phyloP scores from a whole-genome alignment of 2,797 vertebrate genomes.

The Eulemur mongoz region DNA sequence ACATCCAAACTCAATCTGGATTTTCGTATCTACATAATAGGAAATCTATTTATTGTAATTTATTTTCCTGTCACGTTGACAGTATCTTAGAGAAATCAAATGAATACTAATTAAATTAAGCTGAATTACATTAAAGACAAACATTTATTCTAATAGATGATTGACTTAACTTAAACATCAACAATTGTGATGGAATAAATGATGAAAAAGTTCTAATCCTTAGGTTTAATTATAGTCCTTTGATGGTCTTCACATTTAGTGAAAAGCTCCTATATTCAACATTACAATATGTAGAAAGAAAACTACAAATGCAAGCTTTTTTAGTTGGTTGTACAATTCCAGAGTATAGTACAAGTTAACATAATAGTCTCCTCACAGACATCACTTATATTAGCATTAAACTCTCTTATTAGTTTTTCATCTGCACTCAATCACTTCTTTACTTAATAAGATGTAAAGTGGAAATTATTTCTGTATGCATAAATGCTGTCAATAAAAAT shows the following conservation, averaged over 20 bases:
- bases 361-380: background rate
- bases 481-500: background rate
- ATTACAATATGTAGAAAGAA: background rate
- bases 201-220: constrained; percentile 8
- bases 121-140: constrained; percentile 17
- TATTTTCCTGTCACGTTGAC: background rate
- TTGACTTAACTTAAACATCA: background rate
- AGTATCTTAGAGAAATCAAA: constrained; percentile 16
- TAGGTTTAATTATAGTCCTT: background rate
- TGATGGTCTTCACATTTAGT: background rate
- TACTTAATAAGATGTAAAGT: background rate
- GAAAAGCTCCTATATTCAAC: background rate
- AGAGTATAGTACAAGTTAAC: background rate
- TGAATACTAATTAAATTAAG: constrained; percentile 55
- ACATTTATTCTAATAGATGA: background rate
- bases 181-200: background rate
- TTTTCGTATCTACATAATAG: background rate
- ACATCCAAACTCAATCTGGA: background rate
- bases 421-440: background rate
- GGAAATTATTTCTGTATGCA: background rate
- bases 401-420: background rate
- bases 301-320: background rate
- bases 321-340: background rate
- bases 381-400: background rate
- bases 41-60: constrained; percentile 28